phyloP scores from a whole-genome alignment of 1,140 invertebrate species.

The Helicoverpa armigera region DNA sequence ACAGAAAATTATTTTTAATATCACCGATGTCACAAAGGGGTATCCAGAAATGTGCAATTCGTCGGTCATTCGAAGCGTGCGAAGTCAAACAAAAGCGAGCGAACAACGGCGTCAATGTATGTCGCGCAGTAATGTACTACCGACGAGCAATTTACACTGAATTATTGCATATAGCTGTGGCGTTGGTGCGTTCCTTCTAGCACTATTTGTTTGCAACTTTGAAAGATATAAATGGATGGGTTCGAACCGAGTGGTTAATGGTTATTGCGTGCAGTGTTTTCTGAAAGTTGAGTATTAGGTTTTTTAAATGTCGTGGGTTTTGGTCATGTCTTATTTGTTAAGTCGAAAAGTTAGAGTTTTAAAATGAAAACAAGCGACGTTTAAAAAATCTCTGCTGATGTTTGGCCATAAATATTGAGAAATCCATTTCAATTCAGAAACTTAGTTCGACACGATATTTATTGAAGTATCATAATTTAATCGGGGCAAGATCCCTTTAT shows the following conservation, averaged over 20 bases:
- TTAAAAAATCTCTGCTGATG: too few species aligned
- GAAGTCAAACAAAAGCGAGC: constrained; percentile 38
- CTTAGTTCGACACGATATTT: neutral
- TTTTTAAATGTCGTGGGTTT: neutral
- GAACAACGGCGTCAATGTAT: constrained; percentile 36
- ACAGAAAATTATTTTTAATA: constrained; percentile 17
- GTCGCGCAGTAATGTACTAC: constrained; percentile 50
- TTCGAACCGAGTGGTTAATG: constrained; percentile 23
- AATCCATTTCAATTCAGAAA: too few species aligned
- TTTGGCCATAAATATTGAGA: too few species aligned
- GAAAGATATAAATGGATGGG: constrained; percentile 39
- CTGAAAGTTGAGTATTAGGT: neutral
- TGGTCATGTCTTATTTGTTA: neutral
- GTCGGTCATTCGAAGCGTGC: constrained; percentile 31
- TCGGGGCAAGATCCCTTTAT: constrained; percentile 17
- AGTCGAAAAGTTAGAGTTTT: too few species aligned
- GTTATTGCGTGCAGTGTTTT: neutral
- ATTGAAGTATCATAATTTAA: constrained; percentile 13
- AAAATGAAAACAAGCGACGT: too few species aligned
- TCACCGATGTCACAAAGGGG: constrained; percentile 7
- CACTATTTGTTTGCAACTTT: constrained; percentile 41
- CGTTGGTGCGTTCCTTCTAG: constrained; percentile 47
- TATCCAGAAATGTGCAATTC: constrained; percentile 20
- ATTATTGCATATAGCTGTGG: constrained; percentile 53
- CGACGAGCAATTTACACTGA: constrained; percentile 54